These are phyloP conservation scores for Eupithecia dodoneata DNA, from an alignment of 2,888 invertebrate genomes.

Conservation along the genomic window DNA sequence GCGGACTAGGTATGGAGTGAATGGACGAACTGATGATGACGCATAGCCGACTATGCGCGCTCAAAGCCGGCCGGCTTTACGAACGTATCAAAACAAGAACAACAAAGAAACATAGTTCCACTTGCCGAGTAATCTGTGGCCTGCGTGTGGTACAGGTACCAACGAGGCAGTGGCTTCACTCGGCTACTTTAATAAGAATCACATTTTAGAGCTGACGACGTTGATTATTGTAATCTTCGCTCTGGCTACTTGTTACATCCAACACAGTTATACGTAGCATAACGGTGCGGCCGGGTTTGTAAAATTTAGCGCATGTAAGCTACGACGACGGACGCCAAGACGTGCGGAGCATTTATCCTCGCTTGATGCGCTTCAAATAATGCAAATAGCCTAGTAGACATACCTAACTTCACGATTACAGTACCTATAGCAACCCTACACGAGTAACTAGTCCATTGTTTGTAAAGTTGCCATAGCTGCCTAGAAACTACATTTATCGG, in stretches of 20 bases:
- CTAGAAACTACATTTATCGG: slow-evolving; percentile 42
- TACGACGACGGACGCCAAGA: slow-evolving; percentile 40
- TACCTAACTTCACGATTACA: not conserved
- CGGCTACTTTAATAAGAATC: slow-evolving; percentile 45
- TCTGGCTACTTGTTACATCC: slow-evolving; percentile 56
- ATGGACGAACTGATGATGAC: slow-evolving; percentile 40
- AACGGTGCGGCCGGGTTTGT: slow-evolving; percentile 61
- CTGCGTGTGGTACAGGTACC: slow-evolving; percentile 6
- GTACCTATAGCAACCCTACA: slow-evolving; percentile 37
- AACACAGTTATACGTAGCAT: slow-evolving; percentile 50
- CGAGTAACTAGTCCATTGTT: slow-evolving; percentile 53
- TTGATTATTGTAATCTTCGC: slow-evolving; percentile 58
- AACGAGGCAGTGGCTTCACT: slow-evolving; percentile 2
- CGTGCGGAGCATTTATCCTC: slow-evolving; percentile 51
- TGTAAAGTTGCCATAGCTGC: slow-evolving; percentile 46
- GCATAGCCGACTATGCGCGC: slow-evolving; percentile 41
- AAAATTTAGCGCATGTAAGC: slow-evolving; percentile 55
- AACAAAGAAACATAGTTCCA: slow-evolving; percentile 21
- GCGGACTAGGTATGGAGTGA: slow-evolving; percentile 35
- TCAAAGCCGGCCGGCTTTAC: slow-evolving; percentile 42
- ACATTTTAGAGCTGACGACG: slow-evolving; percentile 43
- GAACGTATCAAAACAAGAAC: slow-evolving; percentile 41
- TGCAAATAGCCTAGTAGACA: slow-evolving; percentile 29
- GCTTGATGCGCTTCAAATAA: slow-evolving; percentile 33
- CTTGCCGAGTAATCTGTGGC: slow-evolving; percentile 15